These are phyloP conservation scores for Ginglymostoma cirratum DNA, from an alignment of 2,113 vertebrate species.

Conservation along the genomic window DNA sequence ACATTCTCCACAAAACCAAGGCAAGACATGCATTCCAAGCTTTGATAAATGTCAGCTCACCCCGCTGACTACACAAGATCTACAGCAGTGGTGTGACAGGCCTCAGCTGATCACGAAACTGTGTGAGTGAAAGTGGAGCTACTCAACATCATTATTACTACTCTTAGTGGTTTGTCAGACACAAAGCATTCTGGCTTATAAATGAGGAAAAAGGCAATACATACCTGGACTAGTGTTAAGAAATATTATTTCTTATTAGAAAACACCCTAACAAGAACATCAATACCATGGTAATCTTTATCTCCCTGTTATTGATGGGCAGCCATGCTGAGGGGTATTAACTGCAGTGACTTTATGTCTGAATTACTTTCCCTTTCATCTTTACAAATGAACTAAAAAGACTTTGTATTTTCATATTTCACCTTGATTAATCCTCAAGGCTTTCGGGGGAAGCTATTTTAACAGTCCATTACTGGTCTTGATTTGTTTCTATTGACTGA, in stretches of 20 bases:
- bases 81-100: constrained; percentile 27
- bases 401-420: constrained; percentile 30
- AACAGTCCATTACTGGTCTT: constrained; percentile 7
- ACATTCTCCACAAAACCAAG: not conserved
- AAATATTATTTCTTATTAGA: not conserved
- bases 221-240: not conserved
- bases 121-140: not conserved
- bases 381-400: not conserved
- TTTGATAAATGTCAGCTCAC: not conserved
- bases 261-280: constrained; percentile 22
- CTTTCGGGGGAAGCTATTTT: not conserved
- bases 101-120: constrained; percentile 21
- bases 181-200: not conserved
- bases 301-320: not conserved
- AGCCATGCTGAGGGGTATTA: not conserved
- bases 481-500: constrained; percentile 10
- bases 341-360: not conserved
- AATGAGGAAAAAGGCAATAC: not conserved
- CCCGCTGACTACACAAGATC: not conserved
- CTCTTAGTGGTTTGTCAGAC: constrained; percentile 28
- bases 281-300: constrained; percentile 2
- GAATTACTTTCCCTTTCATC: constrained; percentile 6
- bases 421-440: constrained; percentile 30
- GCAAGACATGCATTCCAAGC: not conserved
- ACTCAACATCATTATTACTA: constrained; percentile 19